These are phyloP conservation scores for Pristionchus entomophagus DNA, from an alignment of 2,888 invertebrate genomes.

Conservation along the genomic window DNA sequence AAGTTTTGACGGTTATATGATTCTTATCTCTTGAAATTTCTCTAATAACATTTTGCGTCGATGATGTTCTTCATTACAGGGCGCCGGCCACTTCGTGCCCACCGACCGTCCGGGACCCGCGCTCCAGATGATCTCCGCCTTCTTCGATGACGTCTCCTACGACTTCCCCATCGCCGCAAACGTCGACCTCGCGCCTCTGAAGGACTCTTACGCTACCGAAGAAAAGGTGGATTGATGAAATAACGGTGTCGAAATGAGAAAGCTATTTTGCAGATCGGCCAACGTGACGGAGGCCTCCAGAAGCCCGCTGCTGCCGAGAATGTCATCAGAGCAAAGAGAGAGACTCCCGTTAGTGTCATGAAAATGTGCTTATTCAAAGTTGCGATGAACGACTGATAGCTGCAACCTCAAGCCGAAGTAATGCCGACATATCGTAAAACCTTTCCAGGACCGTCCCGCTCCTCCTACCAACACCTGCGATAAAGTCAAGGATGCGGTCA, in stretches of 20 bases:
- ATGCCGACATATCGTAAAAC: not conserved
- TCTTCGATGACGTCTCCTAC: conserved; percentile 12
- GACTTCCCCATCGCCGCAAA: not conserved
- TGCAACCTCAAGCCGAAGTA: too few species aligned
- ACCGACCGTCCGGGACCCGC: conserved; percentile 87
- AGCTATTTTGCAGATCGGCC: not conserved
- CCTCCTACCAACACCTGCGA: not conserved
- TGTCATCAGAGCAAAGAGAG: not conserved
- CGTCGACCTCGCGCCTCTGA: conserved; percentile 1
- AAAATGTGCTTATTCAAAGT: too few species aligned
- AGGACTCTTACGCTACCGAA: not conserved
- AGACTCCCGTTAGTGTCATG: not conserved
- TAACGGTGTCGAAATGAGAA: not conserved
- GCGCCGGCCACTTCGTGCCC: conserved; percentile 88
- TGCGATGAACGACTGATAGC: too few species aligned
- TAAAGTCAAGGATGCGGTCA: conserved; percentile 70
- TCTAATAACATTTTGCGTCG: not conserved
- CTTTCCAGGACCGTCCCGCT: not conserved
- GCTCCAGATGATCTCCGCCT: conserved; percentile 78
- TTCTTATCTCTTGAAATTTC: not conserved
- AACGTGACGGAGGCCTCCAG: not conserved
- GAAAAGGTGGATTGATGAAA: not conserved
- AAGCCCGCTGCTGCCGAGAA: conserved; percentile 16
- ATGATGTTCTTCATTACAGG: conserved; percentile 46
- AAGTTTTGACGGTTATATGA: not conserved